phyloP scores from a whole-genome alignment of 2,113 vertebrate genomes.

The Calyptommatus sinebrachiatus region DNA sequence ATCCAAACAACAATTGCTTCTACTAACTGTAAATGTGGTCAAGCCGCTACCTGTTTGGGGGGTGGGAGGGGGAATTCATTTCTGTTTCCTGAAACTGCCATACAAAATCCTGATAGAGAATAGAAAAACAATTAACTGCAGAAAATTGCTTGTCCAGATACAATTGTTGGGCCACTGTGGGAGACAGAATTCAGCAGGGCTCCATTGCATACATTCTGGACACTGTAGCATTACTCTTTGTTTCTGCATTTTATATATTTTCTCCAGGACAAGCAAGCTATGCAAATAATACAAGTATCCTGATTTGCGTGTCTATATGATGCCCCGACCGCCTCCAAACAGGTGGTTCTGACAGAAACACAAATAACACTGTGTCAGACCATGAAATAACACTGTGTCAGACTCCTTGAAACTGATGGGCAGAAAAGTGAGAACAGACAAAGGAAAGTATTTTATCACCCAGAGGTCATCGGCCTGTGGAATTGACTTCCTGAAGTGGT shows the following conservation, averaged over 20 bases:
- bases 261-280: background rate
- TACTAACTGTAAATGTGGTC: constrained; percentile 3
- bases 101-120: background rate
- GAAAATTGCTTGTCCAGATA: background rate
- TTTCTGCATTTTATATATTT: background rate
- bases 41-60: background rate
- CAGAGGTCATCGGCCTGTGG: too few relatives aligned
- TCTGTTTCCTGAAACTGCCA: background rate
- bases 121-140: background rate
- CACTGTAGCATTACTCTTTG: background rate
- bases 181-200: too few relatives aligned
- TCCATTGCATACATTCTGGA: background rate
- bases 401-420: too few relatives aligned
- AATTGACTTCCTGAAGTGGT: too few relatives aligned
- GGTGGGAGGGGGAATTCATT: background rate
- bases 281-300: background rate
- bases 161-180: too few relatives aligned
- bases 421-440: too few relatives aligned
- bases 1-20: constrained; percentile 2
- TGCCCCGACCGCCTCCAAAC: too few relatives aligned
- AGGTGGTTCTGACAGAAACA: too few relatives aligned
- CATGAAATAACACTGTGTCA: too few relatives aligned
- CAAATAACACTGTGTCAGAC: too few relatives aligned
- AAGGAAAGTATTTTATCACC: too few relatives aligned
- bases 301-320: too few relatives aligned